Evolutionary conservation across 2,113 vertebrate species (phyloP).

Genomic region (western clawed frog (Xenopus tropicalis)): DNA sequence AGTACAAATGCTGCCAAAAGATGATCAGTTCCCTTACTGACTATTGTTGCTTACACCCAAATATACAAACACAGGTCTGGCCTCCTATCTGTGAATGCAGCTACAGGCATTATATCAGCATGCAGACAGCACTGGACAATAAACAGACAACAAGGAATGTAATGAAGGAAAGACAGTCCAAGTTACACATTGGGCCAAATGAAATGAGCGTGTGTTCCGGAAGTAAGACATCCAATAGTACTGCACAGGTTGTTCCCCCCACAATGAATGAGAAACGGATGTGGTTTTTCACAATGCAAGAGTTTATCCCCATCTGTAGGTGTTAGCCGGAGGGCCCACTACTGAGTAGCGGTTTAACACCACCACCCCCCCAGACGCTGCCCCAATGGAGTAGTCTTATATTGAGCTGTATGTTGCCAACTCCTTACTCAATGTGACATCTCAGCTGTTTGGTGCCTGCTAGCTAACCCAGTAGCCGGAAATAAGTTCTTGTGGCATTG

Average conservation of each 20-base stretch:
- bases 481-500: conserved; percentile 56
- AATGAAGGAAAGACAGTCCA: conserved; percentile 56
- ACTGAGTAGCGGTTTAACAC: conserved; percentile 34
- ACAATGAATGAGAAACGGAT: background rate
- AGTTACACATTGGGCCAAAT: conserved; percentile 64
- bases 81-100: conserved; percentile 64
- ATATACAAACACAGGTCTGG: conserved; percentile 58
- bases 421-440: conserved; percentile 48
- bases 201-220: conserved; percentile 41
- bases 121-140: conserved; percentile 80
- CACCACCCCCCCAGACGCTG: conserved; percentile 38
- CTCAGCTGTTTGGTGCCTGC: conserved; percentile 36
- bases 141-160: conserved; percentile 79
- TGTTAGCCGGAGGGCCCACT: conserved; percentile 10
- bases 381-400: conserved; percentile 41
- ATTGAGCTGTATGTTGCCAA: conserved; percentile 36
- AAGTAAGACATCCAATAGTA: conserved; percentile 42
- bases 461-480: conserved; percentile 64
- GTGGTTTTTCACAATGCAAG: conserved; percentile 18
- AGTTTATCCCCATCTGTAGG: too few species aligned
- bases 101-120: conserved; percentile 68
- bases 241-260: conserved; percentile 30
- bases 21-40: too few species aligned
- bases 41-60: conserved; percentile 34
- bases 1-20: too few species aligned